phyloP scores from a whole-genome alignment of 2,113 vertebrate species.

The Uropsilus gracilis region DNA sequence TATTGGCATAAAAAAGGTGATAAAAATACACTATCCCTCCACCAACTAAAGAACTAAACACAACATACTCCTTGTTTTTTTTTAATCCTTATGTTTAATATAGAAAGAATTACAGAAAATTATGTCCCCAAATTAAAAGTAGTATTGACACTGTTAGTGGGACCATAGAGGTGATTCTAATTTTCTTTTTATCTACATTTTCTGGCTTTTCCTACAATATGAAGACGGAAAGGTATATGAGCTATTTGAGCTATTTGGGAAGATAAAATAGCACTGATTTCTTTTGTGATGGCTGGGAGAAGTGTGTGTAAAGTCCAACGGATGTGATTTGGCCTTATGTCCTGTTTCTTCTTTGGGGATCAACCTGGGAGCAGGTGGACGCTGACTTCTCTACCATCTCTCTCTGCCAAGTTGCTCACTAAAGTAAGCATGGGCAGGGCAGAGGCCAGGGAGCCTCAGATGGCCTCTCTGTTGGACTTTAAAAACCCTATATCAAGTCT shows the following conservation, averaged over 20 bases:
- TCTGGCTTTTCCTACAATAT: neutral
- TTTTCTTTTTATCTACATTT: neutral
- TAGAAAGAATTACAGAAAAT: neutral
- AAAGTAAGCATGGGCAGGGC: neutral
- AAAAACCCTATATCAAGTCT: neutral
- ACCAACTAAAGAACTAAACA: neutral
- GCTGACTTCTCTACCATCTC: neutral
- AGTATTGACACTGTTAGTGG: neutral
- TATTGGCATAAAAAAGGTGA: neutral
- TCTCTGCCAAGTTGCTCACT: neutral
- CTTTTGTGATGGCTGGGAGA: neutral
- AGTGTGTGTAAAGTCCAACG: neutral
- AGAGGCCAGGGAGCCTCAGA: neutral
- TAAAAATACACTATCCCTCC: neutral
- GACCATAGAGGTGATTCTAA: neutral
- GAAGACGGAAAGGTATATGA: neutral
- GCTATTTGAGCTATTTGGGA: fast-evolving
- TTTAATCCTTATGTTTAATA: neutral
- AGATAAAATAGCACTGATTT: neutral
- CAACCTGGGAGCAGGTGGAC: neutral
- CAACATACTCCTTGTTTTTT: neutral
- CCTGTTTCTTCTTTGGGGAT: neutral
- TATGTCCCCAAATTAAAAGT: neutral
- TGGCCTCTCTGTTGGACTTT: neutral
- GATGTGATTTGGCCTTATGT: neutral